Base-by-base conservation (phyloP, 2,888 invertebrate species). In the Parasteatoda lunata region DNA sequence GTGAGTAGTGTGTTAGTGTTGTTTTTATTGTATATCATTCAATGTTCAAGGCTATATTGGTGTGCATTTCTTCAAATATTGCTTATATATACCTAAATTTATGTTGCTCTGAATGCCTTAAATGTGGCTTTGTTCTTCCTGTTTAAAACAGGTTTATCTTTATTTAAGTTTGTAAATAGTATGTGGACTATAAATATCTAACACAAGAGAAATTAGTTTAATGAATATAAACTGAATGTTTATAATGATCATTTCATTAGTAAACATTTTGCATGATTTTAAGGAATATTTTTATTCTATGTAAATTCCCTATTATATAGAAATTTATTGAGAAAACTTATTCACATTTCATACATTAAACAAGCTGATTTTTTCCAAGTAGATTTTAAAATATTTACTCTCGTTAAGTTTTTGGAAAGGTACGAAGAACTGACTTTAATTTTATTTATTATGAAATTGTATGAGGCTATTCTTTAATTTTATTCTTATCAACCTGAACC, bases 1-100 rank as follows among this genome's bases (percentile, higher is more conserved):
- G 85, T 85, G 85, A 85, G 85, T 85, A 85, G 85, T 85, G 85
- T 85, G 79, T 79, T 85, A 85, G 85, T 85, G 85, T 85, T 85
- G 79, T 80, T 78, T 85, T 85, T 85, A 85, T 85, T 85, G 85
- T 85, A 85, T 85, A 85, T 85, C 85, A 76, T 79, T 85, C 73
- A 79, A 85, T 85, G 85, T 85, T 85, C 85, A 85, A 85, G 85
- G 85, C 85, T 85, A 85, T 85, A 85, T 85, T 80, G 85, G 85
- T 85, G 85, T 85, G 85, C 79, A 79, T 85, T 85, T 80, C 79
- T 85, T 85, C 73, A 85, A 76, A 85, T 85, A 79, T 69, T 80
- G 80, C 80, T 80, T 80, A 85, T 76, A 71, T 80, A 85, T 69
- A 76, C 78, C 72, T 59, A 73, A 77, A 72, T 66, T 78, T 84